Evolutionary conservation across 2,113 vertebrate genomes (phyloP), one percentile per base, ranked within the genome.

Genomic region (Gymnocephalus cernua): DNA sequence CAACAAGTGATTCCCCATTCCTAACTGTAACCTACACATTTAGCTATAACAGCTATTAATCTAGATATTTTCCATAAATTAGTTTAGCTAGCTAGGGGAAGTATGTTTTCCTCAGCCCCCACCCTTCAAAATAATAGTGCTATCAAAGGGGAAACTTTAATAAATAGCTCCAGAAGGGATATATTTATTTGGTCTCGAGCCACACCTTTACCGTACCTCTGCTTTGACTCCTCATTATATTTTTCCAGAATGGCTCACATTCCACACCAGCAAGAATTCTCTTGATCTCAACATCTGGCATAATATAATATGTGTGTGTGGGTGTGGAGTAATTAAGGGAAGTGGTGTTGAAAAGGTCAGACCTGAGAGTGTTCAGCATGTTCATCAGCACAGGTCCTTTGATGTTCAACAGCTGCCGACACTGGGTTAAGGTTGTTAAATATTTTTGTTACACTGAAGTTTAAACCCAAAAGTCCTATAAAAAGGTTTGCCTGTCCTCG

Each of bases 211-310:
- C 50, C 82, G 74, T 53, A 67, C 61, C 63, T 71, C 68, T 78
- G 56, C 74, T 82, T 82, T 87, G 69, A 81, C 83, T 81, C n/a
- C 45, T 72, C 51, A 27, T 88, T 87, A 86, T 93, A 87, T 92
- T 88, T 88, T 92, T 87, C 84, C 91, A 92, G 91, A 92, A 73
- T 80, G 82, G 86, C 83, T 91, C 15, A 15, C 90, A 88, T 82
- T 95, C 89, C 86, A 77, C 77, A 84, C 77, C 82, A 64, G 82
- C 82, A 90, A 92, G 92, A 79, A 81, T 81, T 78, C 73, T 69
- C 91, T 91, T 88, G 89, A 93, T 83, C 91, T 90, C 57, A 79
- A 93, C 87, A 91, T 93, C 87, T 86, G 94, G 85, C 83, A 53
- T 45, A 84, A 80, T 77, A 69, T 80, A 47, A 10, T 69, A 6